Base-by-base conservation (phyloP, 2,888 invertebrate genomes). In the Ectemnius lituratus region DNA sequence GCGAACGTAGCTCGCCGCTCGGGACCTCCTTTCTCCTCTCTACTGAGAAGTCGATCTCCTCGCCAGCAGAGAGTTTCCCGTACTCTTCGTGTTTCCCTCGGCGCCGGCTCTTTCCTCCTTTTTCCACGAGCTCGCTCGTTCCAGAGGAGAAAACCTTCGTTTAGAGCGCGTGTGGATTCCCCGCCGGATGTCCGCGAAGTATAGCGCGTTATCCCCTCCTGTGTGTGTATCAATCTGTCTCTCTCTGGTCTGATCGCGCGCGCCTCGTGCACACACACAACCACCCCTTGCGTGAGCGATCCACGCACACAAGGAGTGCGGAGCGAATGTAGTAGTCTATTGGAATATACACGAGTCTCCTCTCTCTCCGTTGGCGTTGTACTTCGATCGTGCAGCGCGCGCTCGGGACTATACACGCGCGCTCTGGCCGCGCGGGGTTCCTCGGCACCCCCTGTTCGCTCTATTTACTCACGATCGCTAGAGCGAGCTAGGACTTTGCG, bases 131-230 rank as follows among this genome's bases (percentile, higher is more conserved):
- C 23, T 23, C 62, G 62, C 67, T 37, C 37, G 8, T 62, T 56
- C 46, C 65, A 62, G 67, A 49, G 67, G 45, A 37, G 37, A 37
- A 37, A 37, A 46, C 16, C 52, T 14, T 2, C 4, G 28, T 11
- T 60, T 62, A 57, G 70, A 73, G 73, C 64, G 73, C 82, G 76
- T 71, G 79, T 69, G 76, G 79, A 73, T 79, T 76, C 79, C 79
- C 76, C 76, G 73, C 79, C 79, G 79, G 79, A 79, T 79, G 76
- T 79, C 70, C 79, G 70, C 67, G 62, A 77, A 76, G 77, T 68
- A 78, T 63, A 71, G 77, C 52, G 52, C 14, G 37, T 37, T 37
- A 37, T 37, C 37, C 37, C 37, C 37, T 37, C 37, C 37, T 37
- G 8, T 37, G 6, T 37, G 37, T 37, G 37, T 37, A 11, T 37